A percentile compares a stretch with the other conserved stretches of the same genome.
Evolutionary conservation across 1,140 invertebrate genomes (phyloP).

Genomic region (Heliothis virescens): DNA sequence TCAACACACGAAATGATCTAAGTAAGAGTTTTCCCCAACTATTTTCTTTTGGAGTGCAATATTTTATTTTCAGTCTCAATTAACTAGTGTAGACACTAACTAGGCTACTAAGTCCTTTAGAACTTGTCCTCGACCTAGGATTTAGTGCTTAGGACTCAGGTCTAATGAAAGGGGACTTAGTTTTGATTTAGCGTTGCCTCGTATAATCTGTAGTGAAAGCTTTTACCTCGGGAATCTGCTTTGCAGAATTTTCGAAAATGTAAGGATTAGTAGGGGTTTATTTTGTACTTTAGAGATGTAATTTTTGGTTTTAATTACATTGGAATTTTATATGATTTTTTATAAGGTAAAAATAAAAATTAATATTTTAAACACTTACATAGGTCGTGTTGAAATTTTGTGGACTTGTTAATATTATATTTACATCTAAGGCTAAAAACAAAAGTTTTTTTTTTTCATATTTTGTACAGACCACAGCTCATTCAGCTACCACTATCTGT

Average conservation of each 20-base stretch:
- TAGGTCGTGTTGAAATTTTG: too few relatives aligned
- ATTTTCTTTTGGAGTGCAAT: background rate
- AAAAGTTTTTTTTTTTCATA: too few relatives aligned
- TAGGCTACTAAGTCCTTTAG: conserved; percentile 21
- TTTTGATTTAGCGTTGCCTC: conserved; percentile 9
- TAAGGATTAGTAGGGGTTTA: background rate
- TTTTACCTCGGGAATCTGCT: background rate
- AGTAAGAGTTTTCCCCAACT: background rate
- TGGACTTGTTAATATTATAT: too few relatives aligned
- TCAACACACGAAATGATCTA: too few relatives aligned
- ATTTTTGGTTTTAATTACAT: background rate
- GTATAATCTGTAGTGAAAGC: background rate
- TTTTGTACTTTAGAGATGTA: background rate
- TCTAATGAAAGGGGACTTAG: conserved; percentile 13
- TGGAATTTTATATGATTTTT: background rate
- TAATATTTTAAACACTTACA: too few relatives aligned
- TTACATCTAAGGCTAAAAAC: too few relatives aligned
- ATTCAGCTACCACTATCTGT: too few relatives aligned
- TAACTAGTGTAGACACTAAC: background rate
- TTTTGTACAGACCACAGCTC: too few relatives aligned
- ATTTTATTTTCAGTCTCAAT: background rate
- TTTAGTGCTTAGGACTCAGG: conserved; percentile 1
- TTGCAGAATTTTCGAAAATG: background rate
- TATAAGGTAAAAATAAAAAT: too few relatives aligned
- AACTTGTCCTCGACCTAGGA: conserved; percentile 7